Conservation (phyloP, 2,113 vertebrate genomes). For the Lanius collurio region DNA sequence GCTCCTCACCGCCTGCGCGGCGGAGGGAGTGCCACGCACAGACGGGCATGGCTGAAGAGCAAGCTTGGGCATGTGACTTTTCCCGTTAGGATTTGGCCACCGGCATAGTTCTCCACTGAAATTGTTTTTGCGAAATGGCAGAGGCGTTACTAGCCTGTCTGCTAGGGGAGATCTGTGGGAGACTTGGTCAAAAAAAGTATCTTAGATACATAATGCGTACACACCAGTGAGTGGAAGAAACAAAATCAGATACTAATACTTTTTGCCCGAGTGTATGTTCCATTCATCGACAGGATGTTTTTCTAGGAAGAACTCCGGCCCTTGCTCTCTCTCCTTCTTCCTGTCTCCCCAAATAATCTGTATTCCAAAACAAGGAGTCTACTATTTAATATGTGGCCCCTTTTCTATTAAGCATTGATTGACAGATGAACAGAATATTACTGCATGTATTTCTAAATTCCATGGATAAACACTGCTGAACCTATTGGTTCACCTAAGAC, state of each 20-base stretch:
- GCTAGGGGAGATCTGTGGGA: neutral
- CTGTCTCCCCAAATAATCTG: neutral
- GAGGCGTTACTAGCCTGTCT: neutral
- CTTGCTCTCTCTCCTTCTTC: accelerated
- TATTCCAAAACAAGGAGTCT: neutral
- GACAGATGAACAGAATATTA: neutral
- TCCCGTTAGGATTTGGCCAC: neutral
- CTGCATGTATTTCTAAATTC: neutral
- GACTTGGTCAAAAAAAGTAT: neutral
- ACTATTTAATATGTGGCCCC: neutral
- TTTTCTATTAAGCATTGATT: neutral
- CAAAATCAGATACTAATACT: neutral
- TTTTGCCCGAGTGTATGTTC: neutral
- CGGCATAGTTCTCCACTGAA: neutral
- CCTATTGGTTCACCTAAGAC: neutral
- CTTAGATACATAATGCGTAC: neutral
- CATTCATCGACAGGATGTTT: neutral
- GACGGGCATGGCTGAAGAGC: too few species aligned
- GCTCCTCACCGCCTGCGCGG: accelerated
- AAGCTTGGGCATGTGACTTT: neutral
- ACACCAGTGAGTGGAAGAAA: neutral
- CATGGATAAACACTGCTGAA: neutral
- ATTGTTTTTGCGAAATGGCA: neutral
- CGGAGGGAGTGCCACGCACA: neutral
- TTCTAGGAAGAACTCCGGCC: neutral